These are phyloP conservation scores for Poicephalus meyeri DNA, from an alignment of 2,113 vertebrate genomes.

Conservation along the genomic window DNA sequence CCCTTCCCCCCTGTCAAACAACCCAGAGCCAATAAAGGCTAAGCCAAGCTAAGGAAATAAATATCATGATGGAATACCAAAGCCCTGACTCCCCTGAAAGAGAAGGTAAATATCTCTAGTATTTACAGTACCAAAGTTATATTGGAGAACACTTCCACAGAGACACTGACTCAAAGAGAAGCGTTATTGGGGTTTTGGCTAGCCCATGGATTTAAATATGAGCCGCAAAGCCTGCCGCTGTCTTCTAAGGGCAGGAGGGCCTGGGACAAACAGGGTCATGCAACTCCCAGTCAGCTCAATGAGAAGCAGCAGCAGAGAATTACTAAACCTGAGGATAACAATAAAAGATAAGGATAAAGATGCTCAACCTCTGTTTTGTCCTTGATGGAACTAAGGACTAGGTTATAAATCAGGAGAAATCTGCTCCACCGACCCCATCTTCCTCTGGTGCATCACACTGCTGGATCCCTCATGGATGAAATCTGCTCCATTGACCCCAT, in stretches of 20 bases:
- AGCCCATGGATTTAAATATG: background rate
- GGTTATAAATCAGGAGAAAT: background rate
- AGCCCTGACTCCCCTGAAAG: background rate
- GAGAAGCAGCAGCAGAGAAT: background rate
- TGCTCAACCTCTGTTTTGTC: background rate
- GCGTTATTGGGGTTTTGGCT: background rate
- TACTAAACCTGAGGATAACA: background rate
- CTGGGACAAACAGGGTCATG: background rate
- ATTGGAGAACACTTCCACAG: background rate
- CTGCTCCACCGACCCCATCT: background rate
- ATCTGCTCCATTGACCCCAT: background rate
- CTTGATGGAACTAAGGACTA: background rate
- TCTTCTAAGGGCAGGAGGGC: background rate
- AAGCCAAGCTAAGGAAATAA: conserved; percentile 29
- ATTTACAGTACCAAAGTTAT: conserved; percentile 47
- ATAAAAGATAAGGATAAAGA: background rate
- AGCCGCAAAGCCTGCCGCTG: background rate
- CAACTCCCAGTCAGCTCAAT: background rate
- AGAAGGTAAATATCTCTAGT: conserved; percentile 51
- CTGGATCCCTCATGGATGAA: background rate
- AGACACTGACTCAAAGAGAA: background rate
- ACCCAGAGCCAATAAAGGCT: background rate
- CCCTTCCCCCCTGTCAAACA: background rate
- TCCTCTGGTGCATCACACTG: background rate
- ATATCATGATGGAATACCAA: conserved; percentile 5